Evolutionary conservation across 2,888 invertebrate species (phyloP).

Genomic region (Diarsia rubi): DNA sequence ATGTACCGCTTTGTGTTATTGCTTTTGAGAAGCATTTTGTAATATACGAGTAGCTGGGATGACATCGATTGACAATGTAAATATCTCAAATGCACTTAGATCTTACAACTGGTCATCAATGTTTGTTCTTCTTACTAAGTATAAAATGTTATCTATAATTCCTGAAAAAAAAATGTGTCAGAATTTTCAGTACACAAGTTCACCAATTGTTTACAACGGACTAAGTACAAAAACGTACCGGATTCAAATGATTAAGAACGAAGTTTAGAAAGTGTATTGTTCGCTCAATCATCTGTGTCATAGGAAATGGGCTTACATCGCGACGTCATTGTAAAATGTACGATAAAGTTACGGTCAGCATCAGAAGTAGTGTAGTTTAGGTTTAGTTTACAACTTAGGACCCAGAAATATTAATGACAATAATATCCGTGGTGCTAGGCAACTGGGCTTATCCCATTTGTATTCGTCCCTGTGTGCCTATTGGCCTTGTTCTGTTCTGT

Average conservation of each 20-base stretch:
- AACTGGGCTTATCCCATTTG: no score
- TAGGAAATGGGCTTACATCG: neutral
- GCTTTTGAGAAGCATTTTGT: slow-evolving; percentile 29
- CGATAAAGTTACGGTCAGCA: neutral
- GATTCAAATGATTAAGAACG: neutral
- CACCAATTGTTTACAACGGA: neutral
- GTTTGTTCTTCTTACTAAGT: no score
- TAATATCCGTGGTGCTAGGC: no score
- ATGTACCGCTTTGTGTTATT: slow-evolving; percentile 51
- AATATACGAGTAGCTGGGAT: slow-evolving; percentile 20
- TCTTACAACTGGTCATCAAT: neutral
- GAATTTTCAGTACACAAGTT: neutral
- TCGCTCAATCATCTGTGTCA: neutral
- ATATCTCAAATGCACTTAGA: neutral
- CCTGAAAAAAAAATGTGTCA: neutral
- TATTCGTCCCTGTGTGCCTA: no score
- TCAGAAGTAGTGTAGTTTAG: no score
- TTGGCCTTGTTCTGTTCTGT: no score
- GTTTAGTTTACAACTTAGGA: no score
- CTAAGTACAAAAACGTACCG: neutral
- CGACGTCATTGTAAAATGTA: neutral
- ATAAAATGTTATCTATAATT: neutral
- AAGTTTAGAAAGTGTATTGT: neutral
- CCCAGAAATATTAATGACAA: no score
- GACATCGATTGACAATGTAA: neutral